phyloP scores from a whole-genome alignment of 2,113 vertebrate species.

The Vombatus ursinus region DNA sequence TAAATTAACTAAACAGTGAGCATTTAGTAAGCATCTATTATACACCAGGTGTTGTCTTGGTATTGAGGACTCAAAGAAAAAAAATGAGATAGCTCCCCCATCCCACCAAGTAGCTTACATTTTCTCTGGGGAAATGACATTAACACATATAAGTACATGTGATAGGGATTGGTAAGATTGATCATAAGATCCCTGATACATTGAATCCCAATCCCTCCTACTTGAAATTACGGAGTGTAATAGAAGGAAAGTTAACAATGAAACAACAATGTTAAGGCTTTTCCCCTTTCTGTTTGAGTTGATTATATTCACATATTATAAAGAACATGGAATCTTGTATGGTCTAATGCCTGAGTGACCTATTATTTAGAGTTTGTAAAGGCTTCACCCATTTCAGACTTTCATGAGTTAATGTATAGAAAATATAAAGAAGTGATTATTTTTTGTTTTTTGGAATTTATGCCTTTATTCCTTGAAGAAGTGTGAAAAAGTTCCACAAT shows the following conservation, averaged over 20 bases:
- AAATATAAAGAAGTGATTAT: background rate
- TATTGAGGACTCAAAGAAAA: background rate
- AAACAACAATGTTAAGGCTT: background rate
- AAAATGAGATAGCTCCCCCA: background rate
- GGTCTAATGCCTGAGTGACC: background rate
- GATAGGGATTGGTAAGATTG: background rate
- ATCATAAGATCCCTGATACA: background rate
- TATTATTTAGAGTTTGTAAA: background rate
- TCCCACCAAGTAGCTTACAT: background rate
- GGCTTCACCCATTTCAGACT: background rate
- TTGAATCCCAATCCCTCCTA: too few species aligned
- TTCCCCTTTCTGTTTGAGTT: background rate
- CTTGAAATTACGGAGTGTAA: too few species aligned
- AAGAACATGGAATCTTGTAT: background rate
- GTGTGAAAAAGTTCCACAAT: background rate
- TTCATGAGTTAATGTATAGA: background rate
- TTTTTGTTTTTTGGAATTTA: too few species aligned
- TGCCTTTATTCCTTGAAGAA: background rate
- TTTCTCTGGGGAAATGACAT: background rate
- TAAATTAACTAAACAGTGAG: background rate
- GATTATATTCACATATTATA: background rate
- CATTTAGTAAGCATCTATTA: background rate
- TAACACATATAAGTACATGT: too few species aligned
- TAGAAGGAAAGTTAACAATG: too few species aligned
- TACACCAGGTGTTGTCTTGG: background rate